Percentiles rank a stretch among this genome's conserved stretches.
These are phyloP conservation scores for Eleutherodactylus coqui DNA, from an alignment of 2,797 vertebrate genomes.

Conservation along the genomic window DNA sequence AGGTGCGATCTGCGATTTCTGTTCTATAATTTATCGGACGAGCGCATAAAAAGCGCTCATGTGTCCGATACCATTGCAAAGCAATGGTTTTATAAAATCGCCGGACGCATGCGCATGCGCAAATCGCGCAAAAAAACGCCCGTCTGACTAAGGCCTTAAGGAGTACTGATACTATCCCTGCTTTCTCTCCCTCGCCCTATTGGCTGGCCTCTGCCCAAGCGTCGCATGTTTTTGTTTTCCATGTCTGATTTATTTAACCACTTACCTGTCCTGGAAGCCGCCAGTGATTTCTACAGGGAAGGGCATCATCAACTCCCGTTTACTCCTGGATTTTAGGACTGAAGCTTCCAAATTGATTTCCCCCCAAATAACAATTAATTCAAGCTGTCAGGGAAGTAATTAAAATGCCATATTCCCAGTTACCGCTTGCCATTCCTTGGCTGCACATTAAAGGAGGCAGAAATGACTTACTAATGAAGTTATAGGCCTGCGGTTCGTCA, in stretches of 20 bases:
- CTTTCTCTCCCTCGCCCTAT: background rate
- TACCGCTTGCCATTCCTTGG: constrained; percentile 36
- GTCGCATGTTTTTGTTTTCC: background rate
- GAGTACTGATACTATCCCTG: background rate
- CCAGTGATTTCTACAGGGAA: background rate
- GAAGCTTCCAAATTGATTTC: constrained; percentile 47
- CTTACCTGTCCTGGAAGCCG: background rate
- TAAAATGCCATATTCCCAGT: constrained; percentile 55
- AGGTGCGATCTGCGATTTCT: no score
- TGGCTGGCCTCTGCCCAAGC: background rate
- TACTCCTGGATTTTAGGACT: background rate
- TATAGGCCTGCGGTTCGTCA: constrained; percentile 17
- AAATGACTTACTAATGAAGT: constrained; percentile 54
- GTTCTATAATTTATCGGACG: no score
- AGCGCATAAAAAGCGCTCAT: no score
- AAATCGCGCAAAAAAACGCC: no score
- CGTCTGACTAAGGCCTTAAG: no score
- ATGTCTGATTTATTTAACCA: background rate
- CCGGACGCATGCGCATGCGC: no score
- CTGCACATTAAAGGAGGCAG: constrained; percentile 46
- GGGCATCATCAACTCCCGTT: background rate
- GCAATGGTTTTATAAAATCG: no score
- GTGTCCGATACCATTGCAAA: no score
- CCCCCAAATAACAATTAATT: constrained; percentile 42
- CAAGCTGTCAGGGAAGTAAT: constrained; percentile 44